Percentiles rank a stretch among this genome's conserved stretches.
phyloP scores from a whole-genome alignment of 2,113 vertebrate species.

The Coracopsis vasa region DNA sequence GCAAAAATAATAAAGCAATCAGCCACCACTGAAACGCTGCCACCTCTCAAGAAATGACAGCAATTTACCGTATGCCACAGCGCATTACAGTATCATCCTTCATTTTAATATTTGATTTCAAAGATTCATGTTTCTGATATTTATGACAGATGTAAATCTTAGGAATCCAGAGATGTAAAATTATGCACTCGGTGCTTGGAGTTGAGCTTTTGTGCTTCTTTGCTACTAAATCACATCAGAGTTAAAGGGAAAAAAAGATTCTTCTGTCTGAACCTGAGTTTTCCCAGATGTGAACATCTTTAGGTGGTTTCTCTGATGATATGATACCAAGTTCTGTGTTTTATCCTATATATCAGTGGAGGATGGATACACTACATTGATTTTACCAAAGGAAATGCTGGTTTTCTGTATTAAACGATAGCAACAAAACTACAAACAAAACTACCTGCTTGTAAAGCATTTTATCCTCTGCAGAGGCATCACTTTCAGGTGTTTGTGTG shows the following conservation, averaged over 20 bases:
- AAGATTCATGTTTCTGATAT: slow-evolving; percentile 14
- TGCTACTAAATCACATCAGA: background rate
- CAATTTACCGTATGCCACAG: background rate
- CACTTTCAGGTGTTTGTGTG: background rate
- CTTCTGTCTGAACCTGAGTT: background rate
- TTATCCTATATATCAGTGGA: background rate
- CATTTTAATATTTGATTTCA: slow-evolving; percentile 60
- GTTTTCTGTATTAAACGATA: background rate
- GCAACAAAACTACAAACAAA: background rate
- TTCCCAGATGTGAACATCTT: background rate
- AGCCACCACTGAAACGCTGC: slow-evolving; percentile 14
- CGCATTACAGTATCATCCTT: background rate
- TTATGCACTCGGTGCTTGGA: background rate
- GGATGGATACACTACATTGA: background rate
- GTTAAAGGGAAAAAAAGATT: background rate
- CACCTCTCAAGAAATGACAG: slow-evolving; percentile 21
- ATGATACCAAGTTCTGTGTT: background rate
- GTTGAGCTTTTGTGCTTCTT: background rate
- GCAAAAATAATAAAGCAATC: slow-evolving; percentile 60
- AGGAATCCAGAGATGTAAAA: background rate
- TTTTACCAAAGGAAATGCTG: background rate
- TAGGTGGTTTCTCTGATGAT: background rate
- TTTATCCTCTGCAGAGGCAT: background rate
- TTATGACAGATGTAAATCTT: slow-evolving; percentile 30
- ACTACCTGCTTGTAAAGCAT: background rate